These are phyloP conservation scores for Lithophane semibrunnea DNA, from an alignment of 2,888 invertebrate genomes.

Conservation along the genomic window DNA sequence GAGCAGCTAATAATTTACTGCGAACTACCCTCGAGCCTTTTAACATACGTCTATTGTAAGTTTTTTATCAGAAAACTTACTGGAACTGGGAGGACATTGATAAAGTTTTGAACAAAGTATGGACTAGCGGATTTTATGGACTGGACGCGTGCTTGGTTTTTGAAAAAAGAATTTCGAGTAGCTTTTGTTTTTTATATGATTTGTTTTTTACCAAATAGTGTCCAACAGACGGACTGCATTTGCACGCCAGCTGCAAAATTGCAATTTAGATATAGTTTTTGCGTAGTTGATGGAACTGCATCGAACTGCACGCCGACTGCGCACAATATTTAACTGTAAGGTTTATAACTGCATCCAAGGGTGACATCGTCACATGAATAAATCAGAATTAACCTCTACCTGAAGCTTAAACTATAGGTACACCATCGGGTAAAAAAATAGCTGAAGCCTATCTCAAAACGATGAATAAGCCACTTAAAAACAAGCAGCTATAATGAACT, in stretches of 20 bases:
- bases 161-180: neutral
- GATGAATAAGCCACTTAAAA: neutral
- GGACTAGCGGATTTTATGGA: conserved; percentile 4
- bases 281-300: neutral
- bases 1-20: conserved; percentile 56
- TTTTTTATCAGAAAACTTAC: conserved; percentile 52
- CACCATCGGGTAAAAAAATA: neutral
- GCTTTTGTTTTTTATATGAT: neutral
- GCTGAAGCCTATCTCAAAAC: neutral
- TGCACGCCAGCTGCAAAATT: neutral
- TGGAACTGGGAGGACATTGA: conserved; percentile 19
- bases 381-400: too few relatives aligned
- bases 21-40: conserved; percentile 43
- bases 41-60: conserved; percentile 46
- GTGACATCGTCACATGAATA: neutral
- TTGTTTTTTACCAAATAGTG: neutral
- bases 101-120: conserved; percentile 38
- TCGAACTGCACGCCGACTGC: neutral
- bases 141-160: neutral
- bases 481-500: neutral
- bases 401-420: neutral
- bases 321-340: neutral
- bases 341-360: neutral
- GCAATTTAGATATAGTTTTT: neutral
- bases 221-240: neutral